These are phyloP conservation scores for Heliconius himera DNA, from an alignment of 1,140 invertebrate species.

Conservation along the genomic window DNA sequence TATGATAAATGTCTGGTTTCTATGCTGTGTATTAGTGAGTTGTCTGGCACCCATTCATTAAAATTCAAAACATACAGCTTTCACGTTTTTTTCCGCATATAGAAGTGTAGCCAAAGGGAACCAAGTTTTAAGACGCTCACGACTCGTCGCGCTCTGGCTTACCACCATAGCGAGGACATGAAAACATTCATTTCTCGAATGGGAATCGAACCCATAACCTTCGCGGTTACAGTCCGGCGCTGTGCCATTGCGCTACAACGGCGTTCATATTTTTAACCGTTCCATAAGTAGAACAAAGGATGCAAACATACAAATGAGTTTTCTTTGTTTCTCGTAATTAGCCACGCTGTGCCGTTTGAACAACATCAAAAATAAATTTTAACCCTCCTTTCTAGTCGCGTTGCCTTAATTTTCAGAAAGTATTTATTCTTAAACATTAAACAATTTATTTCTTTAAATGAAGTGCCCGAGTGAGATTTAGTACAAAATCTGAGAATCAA, in stretches of 20 bases:
- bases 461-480: too few species aligned
- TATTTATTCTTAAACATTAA: neutral
- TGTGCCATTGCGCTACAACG: neutral
- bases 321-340: constrained; percentile 10
- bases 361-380: neutral
- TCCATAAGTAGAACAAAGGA: neutral
- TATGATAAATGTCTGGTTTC: too few species aligned
- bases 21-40: too few species aligned
- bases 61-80: neutral
- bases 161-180: too few species aligned
- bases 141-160: too few species aligned
- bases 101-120: too few species aligned
- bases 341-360: neutral
- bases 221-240: neutral
- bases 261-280: neutral
- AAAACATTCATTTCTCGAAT: neutral
- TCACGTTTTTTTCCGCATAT: neutral
- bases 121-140: too few species aligned
- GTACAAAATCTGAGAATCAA: too few species aligned
- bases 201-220: neutral
- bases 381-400: neutral
- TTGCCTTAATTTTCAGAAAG: neutral
- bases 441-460: neutral
- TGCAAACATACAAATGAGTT: constrained; percentile 2
- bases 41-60: too few species aligned